These are phyloP conservation scores for Tetramorium simillimum DNA, from an alignment of 1,140 invertebrate genomes.

Conservation along the genomic window DNA sequence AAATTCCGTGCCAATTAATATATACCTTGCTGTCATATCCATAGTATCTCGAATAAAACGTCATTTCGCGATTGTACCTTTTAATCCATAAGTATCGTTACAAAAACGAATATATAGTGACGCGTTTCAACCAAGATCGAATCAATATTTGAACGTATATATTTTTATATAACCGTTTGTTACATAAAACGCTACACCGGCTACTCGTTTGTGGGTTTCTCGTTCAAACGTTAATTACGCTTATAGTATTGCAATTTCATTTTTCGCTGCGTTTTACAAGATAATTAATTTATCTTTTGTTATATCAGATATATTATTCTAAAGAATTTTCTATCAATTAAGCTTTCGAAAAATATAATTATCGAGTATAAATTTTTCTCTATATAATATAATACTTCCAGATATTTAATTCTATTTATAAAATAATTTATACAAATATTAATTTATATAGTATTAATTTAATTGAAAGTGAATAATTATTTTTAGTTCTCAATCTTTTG, in stretches of 20 bases:
- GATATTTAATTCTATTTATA: neutral
- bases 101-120: conserved; percentile 26
- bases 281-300: neutral
- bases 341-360: neutral
- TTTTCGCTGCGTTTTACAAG: neutral
- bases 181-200: neutral
- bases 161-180: conserved; percentile 14
- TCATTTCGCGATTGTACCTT: neutral
- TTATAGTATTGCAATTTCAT: neutral
- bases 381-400: neutral
- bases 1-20: conserved; percentile 16
- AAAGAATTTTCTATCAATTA: neutral
- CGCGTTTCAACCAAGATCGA: conserved; percentile 5
- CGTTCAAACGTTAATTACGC: neutral
- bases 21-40: neutral
- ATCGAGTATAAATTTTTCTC: neutral
- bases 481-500: neutral
- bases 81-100: neutral
- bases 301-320: neutral
- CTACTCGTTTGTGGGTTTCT: neutral
- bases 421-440: neutral
- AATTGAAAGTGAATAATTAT: neutral
- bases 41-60: neutral
- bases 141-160: neutral
- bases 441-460: neutral